A percentile compares a stretch with the other conserved stretches of the same genome.
Conservation (phyloP, 2,113 vertebrate species). For the Crypturellus undulatus region DNA sequence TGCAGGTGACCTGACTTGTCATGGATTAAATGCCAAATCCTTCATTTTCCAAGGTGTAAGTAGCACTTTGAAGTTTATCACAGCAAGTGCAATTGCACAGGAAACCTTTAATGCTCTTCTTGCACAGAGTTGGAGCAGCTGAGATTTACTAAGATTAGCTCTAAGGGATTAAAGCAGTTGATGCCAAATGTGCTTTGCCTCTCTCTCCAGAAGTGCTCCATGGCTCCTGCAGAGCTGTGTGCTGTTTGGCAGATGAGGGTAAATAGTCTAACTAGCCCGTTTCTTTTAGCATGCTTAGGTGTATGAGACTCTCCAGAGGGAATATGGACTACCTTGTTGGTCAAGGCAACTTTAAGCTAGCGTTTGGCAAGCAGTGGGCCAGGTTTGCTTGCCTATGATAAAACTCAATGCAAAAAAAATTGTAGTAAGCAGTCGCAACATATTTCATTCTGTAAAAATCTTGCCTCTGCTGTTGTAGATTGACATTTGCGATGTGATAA, state of each 20-base stretch:
- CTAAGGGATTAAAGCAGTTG: constrained; percentile 47
- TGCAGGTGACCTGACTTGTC: neutral
- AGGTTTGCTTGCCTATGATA: neutral
- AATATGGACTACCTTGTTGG: neutral
- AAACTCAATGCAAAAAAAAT: neutral
- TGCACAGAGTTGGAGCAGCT: neutral
- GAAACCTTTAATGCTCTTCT: constrained; percentile 13
- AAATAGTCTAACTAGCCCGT: neutral
- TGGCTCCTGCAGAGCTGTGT: neutral
- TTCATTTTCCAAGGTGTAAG: neutral
- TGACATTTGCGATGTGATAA: constrained; percentile 74
- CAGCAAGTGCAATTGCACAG: neutral
- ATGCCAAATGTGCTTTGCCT: constrained; percentile 30
- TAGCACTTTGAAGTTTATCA: constrained; percentile 38
- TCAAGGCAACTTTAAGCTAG: neutral
- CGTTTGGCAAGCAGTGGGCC: neutral
- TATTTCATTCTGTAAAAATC: neutral
- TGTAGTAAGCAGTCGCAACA: neutral
- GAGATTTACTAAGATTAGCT: constrained; percentile 74
- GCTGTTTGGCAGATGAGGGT: neutral
- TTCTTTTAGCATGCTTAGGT: neutral
- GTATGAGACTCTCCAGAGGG: neutral
- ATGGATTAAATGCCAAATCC: constrained; percentile 20
- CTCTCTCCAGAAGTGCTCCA: neutral
- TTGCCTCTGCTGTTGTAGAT: constrained; percentile 70